These are phyloP conservation scores for Noturus placidus DNA, from an alignment of 2,113 vertebrate genomes.

Conservation along the genomic window DNA sequence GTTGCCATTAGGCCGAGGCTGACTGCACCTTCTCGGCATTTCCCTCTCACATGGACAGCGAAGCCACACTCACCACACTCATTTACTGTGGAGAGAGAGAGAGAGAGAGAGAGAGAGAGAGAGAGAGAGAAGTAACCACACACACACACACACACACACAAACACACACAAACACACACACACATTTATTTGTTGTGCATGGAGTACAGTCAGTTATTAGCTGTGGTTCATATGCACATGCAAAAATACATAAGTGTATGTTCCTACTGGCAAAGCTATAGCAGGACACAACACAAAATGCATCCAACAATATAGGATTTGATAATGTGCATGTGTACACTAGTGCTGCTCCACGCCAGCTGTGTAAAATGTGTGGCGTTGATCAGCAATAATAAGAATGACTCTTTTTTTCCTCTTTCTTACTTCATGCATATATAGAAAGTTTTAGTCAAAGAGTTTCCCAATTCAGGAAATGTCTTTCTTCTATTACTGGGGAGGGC, in stretches of 20 bases:
- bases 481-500: background rate
- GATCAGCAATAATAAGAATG: background rate
- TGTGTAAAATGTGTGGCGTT: background rate
- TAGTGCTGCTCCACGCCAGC: background rate
- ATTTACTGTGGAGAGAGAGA: conserved; percentile 33
- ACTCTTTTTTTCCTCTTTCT: conserved; percentile 1
- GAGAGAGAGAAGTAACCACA: conserved; percentile 11
- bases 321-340: background rate
- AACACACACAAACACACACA: background rate
- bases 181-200: conserved; percentile 15
- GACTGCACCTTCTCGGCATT: conserved; percentile 46
- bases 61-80: conserved; percentile 38
- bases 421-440: conserved; percentile 11
- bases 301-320: background rate
- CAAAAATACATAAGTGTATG: background rate
- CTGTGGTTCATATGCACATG: background rate
- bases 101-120: background rate
- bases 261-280: background rate
- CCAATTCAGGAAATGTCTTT: conserved; percentile 32
- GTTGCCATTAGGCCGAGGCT: conserved; percentile 8
- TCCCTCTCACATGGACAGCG: conserved; percentile 39
- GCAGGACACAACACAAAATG: background rate
- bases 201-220: background rate
- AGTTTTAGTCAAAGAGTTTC: conserved; percentile 21
- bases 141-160: conserved; percentile 20